Evolutionary conservation across 1,140 invertebrate genomes (phyloP), one percentile per base, ranked within the genome.

Genomic region (Drosophila serrata): DNA sequence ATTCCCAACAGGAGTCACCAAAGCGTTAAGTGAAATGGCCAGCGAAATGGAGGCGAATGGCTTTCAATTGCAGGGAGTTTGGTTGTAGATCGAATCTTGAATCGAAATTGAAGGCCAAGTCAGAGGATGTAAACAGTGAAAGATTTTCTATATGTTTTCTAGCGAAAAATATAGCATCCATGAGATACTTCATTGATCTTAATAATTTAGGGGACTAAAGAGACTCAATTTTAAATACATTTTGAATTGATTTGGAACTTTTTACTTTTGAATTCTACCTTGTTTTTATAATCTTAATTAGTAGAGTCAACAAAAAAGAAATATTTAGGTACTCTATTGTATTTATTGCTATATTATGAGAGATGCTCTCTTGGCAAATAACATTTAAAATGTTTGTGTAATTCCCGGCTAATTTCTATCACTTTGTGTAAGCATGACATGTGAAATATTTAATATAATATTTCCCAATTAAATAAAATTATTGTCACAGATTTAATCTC

Each of bases 1-100:
- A 62, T 81, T 81, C 59, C 57, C 72, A 57, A 22, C 48, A 35
- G 53, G 53, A 70, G 58, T 35, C 59, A 58, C 60, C 51, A 69
- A 61, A 57, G 69, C 79, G 64, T 82, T 79, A 63, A 82, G 63
- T 85, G 61, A 82, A 85, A 80, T 72, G 81, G 76, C 61, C 72
- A 78, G 64, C 58, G 63, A 62, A 72, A 55, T 42, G 63, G 63
- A 9, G 4, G 27, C 11, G 45, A 58, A 42, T 27, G 31, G 27
- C 6, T 45, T 37, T 43, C 35, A 31, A 33, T 69, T 35, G 13
- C 39, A n/a, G 12, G 19, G 13, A 40, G 46, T 33, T 33, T 37
- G n/a, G n/a, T n/a, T 35, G 19, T 42, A n/a, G 45, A 33, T 37
- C 22, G 15, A 40, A 43, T 37, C 33, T 17, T 0, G 17, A 24